These are phyloP conservation scores for Chiroxiphia lanceolata DNA, from an alignment of 2,797 vertebrate species.

Conservation along the genomic window DNA sequence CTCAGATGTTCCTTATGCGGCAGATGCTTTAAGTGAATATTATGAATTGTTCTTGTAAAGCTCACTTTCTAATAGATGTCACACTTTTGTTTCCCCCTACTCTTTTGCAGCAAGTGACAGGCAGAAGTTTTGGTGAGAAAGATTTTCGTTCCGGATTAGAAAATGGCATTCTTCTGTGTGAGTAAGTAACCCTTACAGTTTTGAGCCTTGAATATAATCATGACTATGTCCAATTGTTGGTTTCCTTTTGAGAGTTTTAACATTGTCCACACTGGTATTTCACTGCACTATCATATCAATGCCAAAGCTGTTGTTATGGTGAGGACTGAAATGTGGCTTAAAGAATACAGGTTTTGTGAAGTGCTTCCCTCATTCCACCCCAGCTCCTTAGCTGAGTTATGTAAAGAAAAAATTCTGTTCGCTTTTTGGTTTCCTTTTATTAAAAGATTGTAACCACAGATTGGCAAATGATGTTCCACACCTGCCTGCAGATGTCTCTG, in stretches of 20 bases:
- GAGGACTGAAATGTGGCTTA: neutral
- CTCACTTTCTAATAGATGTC: neutral
- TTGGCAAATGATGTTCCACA: neutral
- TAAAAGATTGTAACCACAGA: conserved; percentile 19
- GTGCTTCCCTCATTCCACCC: neutral
- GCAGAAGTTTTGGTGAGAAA: conserved; percentile 90
- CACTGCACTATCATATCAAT: neutral
- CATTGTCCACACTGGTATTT: neutral
- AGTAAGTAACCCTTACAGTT: conserved; percentile 84
- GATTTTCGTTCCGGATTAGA: conserved; percentile 91
- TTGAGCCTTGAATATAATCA: neutral
- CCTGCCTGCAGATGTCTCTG: neutral
- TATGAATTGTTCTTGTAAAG: neutral
- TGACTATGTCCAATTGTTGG: neutral
- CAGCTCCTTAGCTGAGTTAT: neutral
- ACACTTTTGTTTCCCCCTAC: neutral
- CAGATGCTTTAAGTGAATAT: neutral
- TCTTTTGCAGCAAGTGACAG: conserved; percentile 88
- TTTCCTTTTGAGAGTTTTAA: neutral
- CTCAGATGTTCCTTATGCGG: neutral
- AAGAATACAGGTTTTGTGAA: conserved; percentile 6
- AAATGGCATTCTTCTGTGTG: conserved; percentile 95
- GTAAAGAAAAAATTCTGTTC: neutral
- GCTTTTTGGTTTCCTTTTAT: conserved; percentile 37
- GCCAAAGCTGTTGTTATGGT: neutral